These are phyloP conservation scores for Cirrhinus molitorella DNA, from an alignment of 2,797 vertebrate genomes.

Conservation along the genomic window DNA sequence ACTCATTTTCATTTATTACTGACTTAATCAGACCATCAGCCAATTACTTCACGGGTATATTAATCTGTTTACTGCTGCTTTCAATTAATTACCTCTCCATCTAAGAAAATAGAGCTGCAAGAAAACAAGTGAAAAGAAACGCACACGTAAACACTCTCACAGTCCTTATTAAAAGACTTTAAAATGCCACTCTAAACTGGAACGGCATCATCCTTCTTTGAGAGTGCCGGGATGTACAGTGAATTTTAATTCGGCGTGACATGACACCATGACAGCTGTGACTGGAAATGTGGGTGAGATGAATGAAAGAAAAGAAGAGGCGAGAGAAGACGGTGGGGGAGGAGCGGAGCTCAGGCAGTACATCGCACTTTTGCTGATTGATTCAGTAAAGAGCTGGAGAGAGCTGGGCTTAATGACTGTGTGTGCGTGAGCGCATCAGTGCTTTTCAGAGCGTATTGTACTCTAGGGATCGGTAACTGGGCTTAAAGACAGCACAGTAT, in stretches of 20 bases:
- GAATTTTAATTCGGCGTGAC: conserved; percentile 64
- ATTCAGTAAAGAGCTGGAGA: conserved; percentile 41
- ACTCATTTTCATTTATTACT: conserved; percentile 26
- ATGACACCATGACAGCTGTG: conserved; percentile 61
- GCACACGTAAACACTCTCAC: conserved; percentile 28
- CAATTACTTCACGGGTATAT: background rate
- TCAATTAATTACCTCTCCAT: conserved; percentile 17
- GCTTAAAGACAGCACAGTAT: conserved; percentile 34
- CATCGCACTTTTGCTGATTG: conserved; percentile 55
- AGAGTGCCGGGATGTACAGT: conserved; percentile 45
- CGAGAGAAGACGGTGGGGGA: conserved; percentile 14
- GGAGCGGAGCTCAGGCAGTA: conserved; percentile 28
- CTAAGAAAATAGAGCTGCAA: background rate
- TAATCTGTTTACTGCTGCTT: conserved; percentile 10
- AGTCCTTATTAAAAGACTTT: conserved; percentile 26
- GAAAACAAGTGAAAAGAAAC: background rate
- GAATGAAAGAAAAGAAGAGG: conserved; percentile 54
- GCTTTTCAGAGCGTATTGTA: conserved; percentile 22
- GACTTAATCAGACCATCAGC: conserved; percentile 37
- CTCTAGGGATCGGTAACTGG: conserved; percentile 40
- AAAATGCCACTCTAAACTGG: conserved; percentile 2
- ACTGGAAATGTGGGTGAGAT: conserved; percentile 55
- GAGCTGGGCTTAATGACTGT: conserved; percentile 40
- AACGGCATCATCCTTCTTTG: conserved; percentile 27
- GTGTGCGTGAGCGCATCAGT: conserved; percentile 22